These are phyloP conservation scores for Cotesia congregata DNA, from an alignment of 2,888 invertebrate genomes.

Conservation along the genomic window DNA sequence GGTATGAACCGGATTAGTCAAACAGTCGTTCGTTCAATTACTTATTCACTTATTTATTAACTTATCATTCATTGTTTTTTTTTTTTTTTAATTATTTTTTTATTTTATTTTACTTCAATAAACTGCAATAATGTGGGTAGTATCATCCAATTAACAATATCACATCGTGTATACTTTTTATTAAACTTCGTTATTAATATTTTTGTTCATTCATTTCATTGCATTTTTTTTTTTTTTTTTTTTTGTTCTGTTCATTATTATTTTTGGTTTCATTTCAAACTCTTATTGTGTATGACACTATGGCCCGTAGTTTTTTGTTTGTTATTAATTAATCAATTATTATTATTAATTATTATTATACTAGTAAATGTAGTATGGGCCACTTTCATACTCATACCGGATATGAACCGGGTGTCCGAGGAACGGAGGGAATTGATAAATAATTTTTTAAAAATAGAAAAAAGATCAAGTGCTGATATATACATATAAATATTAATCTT, in stretches of 20 bases:
- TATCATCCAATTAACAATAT: constrained; percentile 63
- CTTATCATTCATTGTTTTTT: constrained; percentile 38
- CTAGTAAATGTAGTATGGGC: constrained; percentile 43
- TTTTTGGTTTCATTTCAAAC: constrained; percentile 45
- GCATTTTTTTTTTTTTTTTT: constrained; percentile 49
- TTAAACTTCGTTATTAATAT: constrained; percentile 38
- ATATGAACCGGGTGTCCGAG: constrained; percentile 42
- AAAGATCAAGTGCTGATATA: not conserved
- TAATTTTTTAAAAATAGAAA: constrained; percentile 29
- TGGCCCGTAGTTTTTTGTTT: constrained; percentile 47
- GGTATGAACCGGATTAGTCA: constrained; percentile 50
- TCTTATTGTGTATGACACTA: constrained; percentile 40
- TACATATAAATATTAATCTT: not conserved
- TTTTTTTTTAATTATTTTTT: constrained; percentile 30
- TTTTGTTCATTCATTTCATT: constrained; percentile 50
- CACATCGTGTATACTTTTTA: constrained; percentile 62
- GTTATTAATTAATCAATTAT: constrained; percentile 39
- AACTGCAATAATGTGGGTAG: constrained; percentile 53
- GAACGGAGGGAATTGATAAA: constrained; percentile 34
- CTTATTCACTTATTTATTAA: constrained; percentile 30
- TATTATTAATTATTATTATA: constrained; percentile 36
- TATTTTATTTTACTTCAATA: constrained; percentile 49
- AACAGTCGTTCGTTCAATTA: constrained; percentile 55
- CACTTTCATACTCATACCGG: constrained; percentile 45
- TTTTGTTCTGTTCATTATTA: constrained; percentile 47